Evolutionary conservation across 2,113 vertebrate species (phyloP).

Genomic region (Mormyrus iriodes): DNA sequence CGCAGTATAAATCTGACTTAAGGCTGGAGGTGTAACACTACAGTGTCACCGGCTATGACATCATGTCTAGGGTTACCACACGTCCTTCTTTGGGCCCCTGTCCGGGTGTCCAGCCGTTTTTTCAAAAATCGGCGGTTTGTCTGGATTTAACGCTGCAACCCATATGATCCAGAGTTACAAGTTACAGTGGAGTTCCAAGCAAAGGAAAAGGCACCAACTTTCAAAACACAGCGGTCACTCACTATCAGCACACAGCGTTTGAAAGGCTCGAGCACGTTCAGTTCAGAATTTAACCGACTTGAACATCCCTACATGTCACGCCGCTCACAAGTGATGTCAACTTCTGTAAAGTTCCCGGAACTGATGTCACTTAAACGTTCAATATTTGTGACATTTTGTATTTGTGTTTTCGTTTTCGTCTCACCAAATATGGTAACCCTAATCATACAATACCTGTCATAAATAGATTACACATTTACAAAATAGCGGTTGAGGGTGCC

Average conservation of each 20-base stretch:
- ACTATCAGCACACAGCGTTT: background rate
- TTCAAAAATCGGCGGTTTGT: background rate
- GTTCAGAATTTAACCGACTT: background rate
- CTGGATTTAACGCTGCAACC: background rate
- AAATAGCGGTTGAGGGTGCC: background rate
- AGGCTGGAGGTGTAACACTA: background rate
- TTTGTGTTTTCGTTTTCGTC: background rate
- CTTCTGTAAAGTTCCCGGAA: too few relatives aligned
- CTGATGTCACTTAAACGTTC: background rate
- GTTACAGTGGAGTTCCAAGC: background rate
- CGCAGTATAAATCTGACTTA: background rate
- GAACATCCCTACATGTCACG: background rate
- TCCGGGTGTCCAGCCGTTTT: background rate
- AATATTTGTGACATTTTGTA: background rate
- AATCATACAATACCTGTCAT: background rate
- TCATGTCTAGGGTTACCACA: background rate
- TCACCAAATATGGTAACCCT: background rate
- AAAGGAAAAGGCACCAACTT: background rate
- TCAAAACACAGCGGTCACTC: background rate
- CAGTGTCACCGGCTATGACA: background rate
- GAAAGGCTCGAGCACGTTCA: too few relatives aligned
- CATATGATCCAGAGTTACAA: background rate
- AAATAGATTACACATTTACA: background rate
- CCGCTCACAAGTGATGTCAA: too few relatives aligned
- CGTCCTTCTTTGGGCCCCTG: background rate